phyloP scores from a whole-genome alignment of 2,113 vertebrate species.

The Anolis carolinensis region DNA sequence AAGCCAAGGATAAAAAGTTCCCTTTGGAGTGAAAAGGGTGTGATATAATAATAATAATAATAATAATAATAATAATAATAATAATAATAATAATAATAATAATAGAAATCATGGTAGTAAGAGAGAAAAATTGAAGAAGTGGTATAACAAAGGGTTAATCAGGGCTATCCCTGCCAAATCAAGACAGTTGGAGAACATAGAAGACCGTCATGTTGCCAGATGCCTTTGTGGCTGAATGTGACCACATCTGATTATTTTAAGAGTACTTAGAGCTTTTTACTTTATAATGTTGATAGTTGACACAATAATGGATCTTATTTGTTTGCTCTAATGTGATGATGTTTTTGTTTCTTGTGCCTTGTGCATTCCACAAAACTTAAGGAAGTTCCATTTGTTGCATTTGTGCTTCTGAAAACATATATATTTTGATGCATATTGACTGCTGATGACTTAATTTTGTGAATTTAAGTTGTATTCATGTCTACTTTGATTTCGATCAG shows the following conservation, averaged over 20 bases:
- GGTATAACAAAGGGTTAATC: no score
- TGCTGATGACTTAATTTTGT: background rate
- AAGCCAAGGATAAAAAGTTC: no score
- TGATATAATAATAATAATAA: no score
- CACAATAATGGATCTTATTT: background rate
- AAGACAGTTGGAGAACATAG: no score
- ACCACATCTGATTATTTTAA: background rate
- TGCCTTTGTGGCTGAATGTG: background rate
- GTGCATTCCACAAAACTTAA: background rate
- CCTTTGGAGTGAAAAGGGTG: no score
- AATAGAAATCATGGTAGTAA: no score
- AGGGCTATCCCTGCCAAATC: no score
- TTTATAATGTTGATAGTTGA: background rate
- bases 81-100: no score
- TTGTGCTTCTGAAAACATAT: conserved; percentile 17
- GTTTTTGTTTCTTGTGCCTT: background rate
- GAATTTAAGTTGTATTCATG: conserved; percentile 5
- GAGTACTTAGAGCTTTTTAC: background rate
- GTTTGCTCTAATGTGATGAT: no score
- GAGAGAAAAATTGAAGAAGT: no score
- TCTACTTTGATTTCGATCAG: conserved; percentile 73
- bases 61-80: no score
- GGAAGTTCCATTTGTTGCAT: background rate
- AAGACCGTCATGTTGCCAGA: background rate
- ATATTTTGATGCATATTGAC: background rate